A percentile compares a stretch with the other conserved stretches of the same genome.
These are phyloP conservation scores for Acomys russatus DNA, from an alignment of 2,797 vertebrate species.

Conservation along the genomic window DNA sequence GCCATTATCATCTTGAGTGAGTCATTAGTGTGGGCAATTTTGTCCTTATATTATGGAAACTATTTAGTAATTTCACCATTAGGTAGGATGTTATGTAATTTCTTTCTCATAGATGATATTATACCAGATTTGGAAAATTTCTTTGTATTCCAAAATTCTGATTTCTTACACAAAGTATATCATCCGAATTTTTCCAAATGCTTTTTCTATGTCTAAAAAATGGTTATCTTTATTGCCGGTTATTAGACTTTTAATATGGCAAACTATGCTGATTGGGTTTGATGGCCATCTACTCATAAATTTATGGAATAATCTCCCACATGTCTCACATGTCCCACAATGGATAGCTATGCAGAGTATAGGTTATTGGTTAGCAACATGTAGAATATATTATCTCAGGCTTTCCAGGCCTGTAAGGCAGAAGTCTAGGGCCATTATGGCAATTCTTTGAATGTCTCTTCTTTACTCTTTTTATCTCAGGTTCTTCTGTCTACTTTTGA, in stretches of 20 bases:
- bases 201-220: not conserved
- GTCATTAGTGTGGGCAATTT: not conserved
- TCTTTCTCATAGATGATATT: not conserved
- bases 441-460: not conserved
- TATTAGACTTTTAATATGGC: not conserved
- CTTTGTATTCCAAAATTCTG: not conserved
- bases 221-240: not conserved
- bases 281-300: not conserved
- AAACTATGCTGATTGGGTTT: not conserved
- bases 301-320: not conserved
- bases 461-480: not conserved
- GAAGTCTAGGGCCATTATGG: not conserved
- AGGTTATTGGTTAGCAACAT: not conserved
- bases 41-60: not conserved
- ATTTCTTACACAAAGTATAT: not conserved
- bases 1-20: not conserved
- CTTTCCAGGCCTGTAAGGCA: not conserved
- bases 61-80: not conserved
- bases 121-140: not conserved
- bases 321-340: not conserved
- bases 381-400: not conserved
- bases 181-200: not conserved
- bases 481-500: not conserved
- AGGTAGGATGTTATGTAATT: not conserved
- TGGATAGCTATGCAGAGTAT: not conserved